Conservation (phyloP, 2,113 vertebrate genomes). For the Zapus hudsonius region DNA sequence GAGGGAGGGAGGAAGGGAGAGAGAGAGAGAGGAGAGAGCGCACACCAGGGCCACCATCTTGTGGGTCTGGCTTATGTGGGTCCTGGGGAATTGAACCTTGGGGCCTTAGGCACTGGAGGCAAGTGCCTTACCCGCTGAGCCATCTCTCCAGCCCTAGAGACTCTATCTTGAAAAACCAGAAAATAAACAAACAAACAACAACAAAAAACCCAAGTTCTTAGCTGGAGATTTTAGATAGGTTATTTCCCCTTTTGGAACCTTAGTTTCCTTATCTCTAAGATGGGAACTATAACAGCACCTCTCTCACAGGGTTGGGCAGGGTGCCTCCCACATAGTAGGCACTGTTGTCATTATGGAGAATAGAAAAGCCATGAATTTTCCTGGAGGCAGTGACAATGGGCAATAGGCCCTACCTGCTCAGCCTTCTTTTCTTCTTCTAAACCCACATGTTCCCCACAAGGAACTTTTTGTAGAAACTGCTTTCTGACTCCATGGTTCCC, state of each 20-base stretch:
- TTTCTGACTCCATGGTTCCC: background rate
- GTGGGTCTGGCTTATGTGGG: no score
- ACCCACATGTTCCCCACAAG: background rate
- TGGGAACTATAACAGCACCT: background rate
- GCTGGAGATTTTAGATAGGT: background rate
- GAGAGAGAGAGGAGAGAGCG: no score
- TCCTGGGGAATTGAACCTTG: no score
- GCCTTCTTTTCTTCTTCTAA: background rate
- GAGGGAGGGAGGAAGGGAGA: no score
- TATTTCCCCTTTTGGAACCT: background rate
- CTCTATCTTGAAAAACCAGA: no score
- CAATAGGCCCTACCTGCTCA: background rate
- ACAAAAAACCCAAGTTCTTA: no score
- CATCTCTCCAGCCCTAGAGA: no score
- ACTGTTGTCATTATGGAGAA: background rate
- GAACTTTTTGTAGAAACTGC: background rate
- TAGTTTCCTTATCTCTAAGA: constrained; percentile 5
- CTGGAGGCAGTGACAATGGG: background rate
- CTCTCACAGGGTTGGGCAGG: no score
- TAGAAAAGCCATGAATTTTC: background rate
- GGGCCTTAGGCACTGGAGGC: no score
- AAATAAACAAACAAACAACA: no score
- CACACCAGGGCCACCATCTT: no score
- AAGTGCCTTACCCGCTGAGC: no score
- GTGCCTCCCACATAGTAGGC: background rate